These are phyloP conservation scores for Hassar affinis DNA, from an alignment of 2,113 vertebrate species.

Conservation along the genomic window DNA sequence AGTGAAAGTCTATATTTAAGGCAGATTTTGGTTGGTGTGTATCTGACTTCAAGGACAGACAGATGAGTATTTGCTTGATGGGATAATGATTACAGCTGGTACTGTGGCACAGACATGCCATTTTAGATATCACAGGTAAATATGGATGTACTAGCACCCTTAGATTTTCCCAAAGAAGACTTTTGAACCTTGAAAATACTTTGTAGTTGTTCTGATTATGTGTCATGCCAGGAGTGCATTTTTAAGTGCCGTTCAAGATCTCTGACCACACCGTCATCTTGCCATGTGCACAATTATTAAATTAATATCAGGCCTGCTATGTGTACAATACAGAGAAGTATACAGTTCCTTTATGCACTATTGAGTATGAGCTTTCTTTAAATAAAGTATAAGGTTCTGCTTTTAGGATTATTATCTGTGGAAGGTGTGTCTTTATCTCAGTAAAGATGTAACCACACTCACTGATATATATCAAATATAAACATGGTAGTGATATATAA, in stretches of 20 bases:
- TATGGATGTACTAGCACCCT: neutral
- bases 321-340: neutral
- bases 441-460: neutral
- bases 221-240: neutral
- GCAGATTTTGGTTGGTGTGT: neutral
- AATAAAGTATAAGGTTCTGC: neutral
- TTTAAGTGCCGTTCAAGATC: neutral
- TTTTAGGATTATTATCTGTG: neutral
- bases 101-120: neutral
- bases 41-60: neutral
- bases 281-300: neutral
- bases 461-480: neutral
- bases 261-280: neutral
- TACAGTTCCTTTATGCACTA: neutral
- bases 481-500: neutral
- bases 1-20: neutral
- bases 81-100: neutral
- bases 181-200: neutral
- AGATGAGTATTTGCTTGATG: neutral
- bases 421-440: neutral
- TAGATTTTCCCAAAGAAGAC: neutral
- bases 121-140: neutral
- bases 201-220: neutral
- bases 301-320: neutral
- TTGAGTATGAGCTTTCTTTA: neutral